Evolutionary conservation across 2,797 vertebrate genomes (phyloP).

Genomic region (Liasis olivaceus): DNA sequence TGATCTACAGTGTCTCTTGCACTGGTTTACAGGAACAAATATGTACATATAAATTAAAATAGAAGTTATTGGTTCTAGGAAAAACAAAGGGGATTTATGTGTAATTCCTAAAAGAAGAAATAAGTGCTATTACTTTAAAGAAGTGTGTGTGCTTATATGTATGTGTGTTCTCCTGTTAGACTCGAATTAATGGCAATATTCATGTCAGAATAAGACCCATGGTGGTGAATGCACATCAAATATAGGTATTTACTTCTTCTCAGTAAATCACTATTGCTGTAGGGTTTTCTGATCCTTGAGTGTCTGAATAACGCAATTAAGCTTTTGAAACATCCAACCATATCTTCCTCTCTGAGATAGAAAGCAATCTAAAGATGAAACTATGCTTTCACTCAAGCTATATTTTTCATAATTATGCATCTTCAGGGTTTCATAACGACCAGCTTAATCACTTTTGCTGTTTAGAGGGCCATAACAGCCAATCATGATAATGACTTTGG

Average conservation of each 20-base stretch:
- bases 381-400: constrained; percentile 69
- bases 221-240: not conserved
- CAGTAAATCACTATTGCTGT: not conserved
- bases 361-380: constrained; percentile 70
- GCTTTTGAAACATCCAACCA: constrained; percentile 64
- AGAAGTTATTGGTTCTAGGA: not conserved
- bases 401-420: constrained; percentile 82
- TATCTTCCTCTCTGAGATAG: constrained; percentile 70
- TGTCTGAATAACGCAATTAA: constrained; percentile 39
- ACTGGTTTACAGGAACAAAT: not conserved
- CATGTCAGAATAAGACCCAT: not conserved
- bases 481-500: constrained; percentile 80
- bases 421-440: constrained; percentile 77
- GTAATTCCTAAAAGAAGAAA: not conserved
- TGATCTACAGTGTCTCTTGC: not conserved
- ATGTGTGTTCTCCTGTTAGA: not conserved
- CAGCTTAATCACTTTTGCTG: constrained; percentile 80
- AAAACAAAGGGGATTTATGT: not conserved
- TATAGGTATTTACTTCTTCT: not conserved
- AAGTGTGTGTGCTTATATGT: not conserved
- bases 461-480: constrained; percentile 79
- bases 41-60: not conserved
- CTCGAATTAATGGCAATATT: not conserved
- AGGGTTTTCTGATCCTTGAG: constrained; percentile 6
- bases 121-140: not conserved